Percentiles rank a stretch among this genome's conserved stretches.
Conservation (phyloP, 2,888 invertebrate species). For the Leucophora obtusa region DNA sequence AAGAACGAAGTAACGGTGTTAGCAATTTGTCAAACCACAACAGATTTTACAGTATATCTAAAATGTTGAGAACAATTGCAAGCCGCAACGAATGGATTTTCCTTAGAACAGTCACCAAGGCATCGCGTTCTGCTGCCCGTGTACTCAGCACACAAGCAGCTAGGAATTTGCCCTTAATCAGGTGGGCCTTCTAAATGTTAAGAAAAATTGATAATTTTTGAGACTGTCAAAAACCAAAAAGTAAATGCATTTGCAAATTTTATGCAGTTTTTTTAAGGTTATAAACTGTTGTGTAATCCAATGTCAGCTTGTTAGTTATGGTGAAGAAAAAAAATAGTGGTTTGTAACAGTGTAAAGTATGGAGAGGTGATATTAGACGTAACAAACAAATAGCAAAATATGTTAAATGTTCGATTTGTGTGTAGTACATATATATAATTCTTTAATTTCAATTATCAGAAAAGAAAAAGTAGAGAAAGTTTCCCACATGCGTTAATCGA, state of each 20-base stretch:
- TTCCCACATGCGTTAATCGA: conserved; percentile 39
- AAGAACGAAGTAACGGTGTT: conserved; percentile 19
- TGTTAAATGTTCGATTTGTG: not conserved
- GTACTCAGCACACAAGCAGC: conserved; percentile 70
- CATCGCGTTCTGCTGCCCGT: conserved; percentile 74
- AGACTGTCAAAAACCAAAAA: not conserved
- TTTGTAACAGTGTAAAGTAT: conserved; percentile 23
- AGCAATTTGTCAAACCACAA: conserved; percentile 31
- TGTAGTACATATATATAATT: not conserved
- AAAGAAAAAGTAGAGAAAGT: not conserved
- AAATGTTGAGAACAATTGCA: conserved; percentile 87
- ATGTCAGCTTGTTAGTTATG: conserved; percentile 37
- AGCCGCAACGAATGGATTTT: conserved; percentile 83
- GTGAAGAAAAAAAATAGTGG: conserved; percentile 30
- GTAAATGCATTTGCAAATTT: conserved; percentile 39
- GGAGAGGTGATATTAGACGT: conserved; percentile 11
- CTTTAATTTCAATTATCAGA: not conserved
- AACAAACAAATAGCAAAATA: conserved; percentile 1
- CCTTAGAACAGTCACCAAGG: conserved; percentile 80
- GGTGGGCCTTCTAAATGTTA: conserved; percentile 68
- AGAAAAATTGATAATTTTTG: not conserved
- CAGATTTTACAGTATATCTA: conserved; percentile 14
- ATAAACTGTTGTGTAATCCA: conserved; percentile 77
- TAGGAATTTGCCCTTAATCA: conserved; percentile 69
- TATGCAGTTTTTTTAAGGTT: conserved; percentile 75